phyloP scores from a whole-genome alignment of 2,888 invertebrate species.

The Cataglyphis albicans region DNA sequence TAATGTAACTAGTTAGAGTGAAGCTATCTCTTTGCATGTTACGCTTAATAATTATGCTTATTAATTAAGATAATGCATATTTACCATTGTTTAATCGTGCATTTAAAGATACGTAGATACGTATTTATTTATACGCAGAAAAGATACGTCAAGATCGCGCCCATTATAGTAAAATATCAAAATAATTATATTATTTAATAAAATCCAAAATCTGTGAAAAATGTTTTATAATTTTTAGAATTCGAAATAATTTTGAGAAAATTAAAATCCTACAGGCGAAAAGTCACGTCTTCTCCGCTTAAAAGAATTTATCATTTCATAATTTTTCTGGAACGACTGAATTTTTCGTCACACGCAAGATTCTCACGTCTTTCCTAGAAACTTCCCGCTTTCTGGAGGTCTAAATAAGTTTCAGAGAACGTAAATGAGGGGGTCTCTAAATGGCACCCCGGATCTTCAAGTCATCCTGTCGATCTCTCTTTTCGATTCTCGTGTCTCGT shows the following conservation, averaged over 20 bases:
- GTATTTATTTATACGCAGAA: not conserved
- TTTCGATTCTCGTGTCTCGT: constrained; percentile 3
- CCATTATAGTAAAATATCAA: not conserved
- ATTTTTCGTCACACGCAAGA: not conserved
- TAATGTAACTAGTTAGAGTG: constrained; percentile 34
- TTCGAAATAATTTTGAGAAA: not conserved
- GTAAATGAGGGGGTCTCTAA: not conserved
- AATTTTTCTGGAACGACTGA: not conserved
- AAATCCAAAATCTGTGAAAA: not conserved
- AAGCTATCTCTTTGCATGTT: constrained; percentile 32
- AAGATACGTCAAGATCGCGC: not conserved
- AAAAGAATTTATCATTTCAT: not conserved
- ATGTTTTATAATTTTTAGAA: not conserved
- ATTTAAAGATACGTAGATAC: not conserved
- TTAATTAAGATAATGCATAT: not conserved
- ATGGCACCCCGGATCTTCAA: constrained; percentile 11
- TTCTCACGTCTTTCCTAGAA: not conserved
- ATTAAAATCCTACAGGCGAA: not conserved
- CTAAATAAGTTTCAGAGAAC: not conserved
- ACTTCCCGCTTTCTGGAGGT: not conserved
- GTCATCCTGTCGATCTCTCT: not conserved
- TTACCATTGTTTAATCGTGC: constrained; percentile 23
- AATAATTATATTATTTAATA: not conserved
- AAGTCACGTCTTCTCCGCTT: not conserved
- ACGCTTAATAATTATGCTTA: constrained; percentile 35